Percentiles rank a stretch among this genome's conserved stretches.
Conservation (phyloP, 2,888 invertebrate genomes). For the Terebella lapidaria region DNA sequence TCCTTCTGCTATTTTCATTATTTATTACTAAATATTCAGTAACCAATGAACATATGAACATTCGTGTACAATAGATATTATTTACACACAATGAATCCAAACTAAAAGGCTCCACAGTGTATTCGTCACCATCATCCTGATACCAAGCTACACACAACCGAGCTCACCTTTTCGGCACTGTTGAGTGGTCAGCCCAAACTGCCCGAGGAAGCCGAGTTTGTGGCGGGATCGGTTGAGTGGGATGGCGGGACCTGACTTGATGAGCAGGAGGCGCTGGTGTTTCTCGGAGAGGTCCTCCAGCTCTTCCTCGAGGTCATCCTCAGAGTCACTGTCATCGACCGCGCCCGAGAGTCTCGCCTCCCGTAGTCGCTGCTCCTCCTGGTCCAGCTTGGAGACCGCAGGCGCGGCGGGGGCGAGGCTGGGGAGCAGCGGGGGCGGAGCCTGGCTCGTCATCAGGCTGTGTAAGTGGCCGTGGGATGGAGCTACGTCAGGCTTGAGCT, state of each 20-base stretch:
- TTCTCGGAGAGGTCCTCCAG: neutral
- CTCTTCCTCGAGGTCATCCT: neutral
- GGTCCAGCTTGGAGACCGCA: constrained; percentile 43
- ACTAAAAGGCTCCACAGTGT: no score
- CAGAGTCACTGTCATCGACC: constrained; percentile 14
- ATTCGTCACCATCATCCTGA: no score
- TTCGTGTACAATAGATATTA: no score
- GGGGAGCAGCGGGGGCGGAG: no score
- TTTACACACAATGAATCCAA: no score
- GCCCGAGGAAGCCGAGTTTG: neutral
- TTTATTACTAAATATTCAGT: no score
- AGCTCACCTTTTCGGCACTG: no score
- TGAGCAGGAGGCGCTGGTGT: neutral
- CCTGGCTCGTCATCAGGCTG: neutral
- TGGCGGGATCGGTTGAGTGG: neutral
- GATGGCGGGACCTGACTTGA: neutral
- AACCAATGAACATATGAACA: no score
- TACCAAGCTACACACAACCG: no score
- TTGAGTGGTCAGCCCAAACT: neutral
- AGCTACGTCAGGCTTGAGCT: no score
- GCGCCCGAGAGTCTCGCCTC: constrained; percentile 29
- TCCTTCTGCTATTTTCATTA: no score
- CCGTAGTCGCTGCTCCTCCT: constrained; percentile 38
- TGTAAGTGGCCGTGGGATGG: neutral
- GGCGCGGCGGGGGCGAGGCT: neutral